These are phyloP conservation scores for Stercorarius parasiticus DNA, from an alignment of 2,113 vertebrate genomes.

Conservation along the genomic window DNA sequence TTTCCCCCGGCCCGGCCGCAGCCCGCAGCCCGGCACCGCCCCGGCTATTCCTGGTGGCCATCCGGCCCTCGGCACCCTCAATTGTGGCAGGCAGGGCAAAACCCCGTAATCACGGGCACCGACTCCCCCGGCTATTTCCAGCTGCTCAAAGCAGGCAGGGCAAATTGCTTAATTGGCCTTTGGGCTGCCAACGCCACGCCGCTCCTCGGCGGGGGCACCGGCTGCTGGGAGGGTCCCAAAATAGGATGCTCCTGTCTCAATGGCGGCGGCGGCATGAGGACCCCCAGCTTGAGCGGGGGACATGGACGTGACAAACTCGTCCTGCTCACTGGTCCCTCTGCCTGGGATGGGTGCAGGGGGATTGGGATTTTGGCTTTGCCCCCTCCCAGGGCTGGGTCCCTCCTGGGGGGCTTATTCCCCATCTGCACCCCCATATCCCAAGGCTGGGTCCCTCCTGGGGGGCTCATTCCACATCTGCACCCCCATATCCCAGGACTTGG, in stretches of 20 bases:
- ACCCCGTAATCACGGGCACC: constrained; percentile 9
- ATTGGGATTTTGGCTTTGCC: accelerated
- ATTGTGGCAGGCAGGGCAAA: constrained; percentile 4
- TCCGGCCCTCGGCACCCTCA: background rate
- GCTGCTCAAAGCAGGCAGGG: background rate
- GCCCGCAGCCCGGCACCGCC: constrained; percentile 22
- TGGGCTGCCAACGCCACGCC: background rate
- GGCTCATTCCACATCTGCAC: background rate
- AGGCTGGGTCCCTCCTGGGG: background rate
- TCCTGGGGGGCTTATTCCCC: background rate
- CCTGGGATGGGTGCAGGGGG: accelerated
- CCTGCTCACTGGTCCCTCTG: accelerated
- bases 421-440: background rate
- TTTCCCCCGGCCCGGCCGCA: background rate
- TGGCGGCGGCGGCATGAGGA: accelerated
- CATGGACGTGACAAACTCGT: background rate
- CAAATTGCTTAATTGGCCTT: background rate
- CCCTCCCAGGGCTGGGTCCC: no score
- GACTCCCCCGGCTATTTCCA: constrained; percentile 36
- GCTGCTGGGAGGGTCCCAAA: accelerated
- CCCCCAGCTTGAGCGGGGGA: background rate
- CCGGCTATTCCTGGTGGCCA: constrained; percentile 43
- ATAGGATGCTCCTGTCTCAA: accelerated
- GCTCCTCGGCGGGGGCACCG: background rate
- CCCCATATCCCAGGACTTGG: background rate